Evolutionary conservation across 23 tunicate species (phyloP), one percentile per base, ranked within the genome.

Genomic region (Trididemnum clinides): DNA sequence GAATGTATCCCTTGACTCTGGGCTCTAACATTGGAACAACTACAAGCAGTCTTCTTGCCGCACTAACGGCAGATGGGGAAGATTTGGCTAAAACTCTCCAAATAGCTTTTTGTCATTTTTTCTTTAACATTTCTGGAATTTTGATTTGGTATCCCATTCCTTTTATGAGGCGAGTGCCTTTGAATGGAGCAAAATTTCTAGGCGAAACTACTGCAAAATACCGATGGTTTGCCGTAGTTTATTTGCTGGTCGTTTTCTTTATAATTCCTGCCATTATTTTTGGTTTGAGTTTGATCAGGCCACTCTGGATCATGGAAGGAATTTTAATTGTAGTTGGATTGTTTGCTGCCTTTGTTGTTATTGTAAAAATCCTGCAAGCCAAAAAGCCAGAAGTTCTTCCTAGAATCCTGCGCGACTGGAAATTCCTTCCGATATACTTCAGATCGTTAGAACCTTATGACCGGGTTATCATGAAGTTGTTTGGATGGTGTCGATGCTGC

Each of bases 21-120:
- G 98, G 98, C 0, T 62, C 94, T 39, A 94, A 94, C 88, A 94
- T 94, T 50, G 98, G 98, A 36, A 94, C 98, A 20, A 92, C 97
- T 4, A 94, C 98, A 31, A 94, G 94, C 0, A 50, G 86, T 0
- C 69, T 89, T 2, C 73, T 94, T 0, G 94, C 94, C 5, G 98
- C 98, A 0, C 50, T 89, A n/a, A 86, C 94, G n/a, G 38, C 84
- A 5, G 88, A 92, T 34, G 77, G 82, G 1, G 74, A 83, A 20
- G 64, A 76, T 6, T 32, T 94, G 12, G 27, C 38, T 0, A 36
- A 18, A 12, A 88, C 95, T 6, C 39, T 95, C 26, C 98, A 93
- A 64, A 44, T 95, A 0, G 83, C 98, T 0, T 71, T 95, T 39
- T 81, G 90, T 57, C 98, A 95, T 51, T 75, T 95, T 58, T 89